phyloP scores from a whole-genome alignment of 2,797 vertebrate genomes.

The Thunnus albacares region DNA sequence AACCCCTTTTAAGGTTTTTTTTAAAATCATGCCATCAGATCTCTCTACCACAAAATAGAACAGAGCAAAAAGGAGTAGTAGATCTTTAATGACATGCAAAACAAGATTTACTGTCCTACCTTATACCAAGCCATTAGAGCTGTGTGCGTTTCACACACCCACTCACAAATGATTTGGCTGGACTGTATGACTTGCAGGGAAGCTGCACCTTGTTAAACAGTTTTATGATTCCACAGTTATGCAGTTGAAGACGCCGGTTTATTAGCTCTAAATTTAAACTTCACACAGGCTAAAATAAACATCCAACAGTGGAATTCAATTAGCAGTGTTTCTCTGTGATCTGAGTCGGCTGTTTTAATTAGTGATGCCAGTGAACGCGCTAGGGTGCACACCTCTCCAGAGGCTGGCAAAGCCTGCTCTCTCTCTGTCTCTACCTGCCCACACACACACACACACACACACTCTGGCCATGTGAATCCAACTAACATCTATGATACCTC shows the following conservation, averaged over 20 bases:
- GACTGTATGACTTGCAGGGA: constrained; percentile 1
- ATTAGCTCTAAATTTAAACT: constrained; percentile 55
- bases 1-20: neutral
- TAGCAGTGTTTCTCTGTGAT: constrained; percentile 52
- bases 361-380: constrained; percentile 24
- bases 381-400: constrained; percentile 26
- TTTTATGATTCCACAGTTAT: constrained; percentile 35
- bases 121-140: constrained; percentile 11
- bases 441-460: neutral
- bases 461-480: neutral
- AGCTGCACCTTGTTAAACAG: constrained; percentile 16
- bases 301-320: constrained; percentile 60
- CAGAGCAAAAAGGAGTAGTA: neutral
- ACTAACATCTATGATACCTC: neutral
- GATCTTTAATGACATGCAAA: neutral
- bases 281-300: constrained; percentile 57
- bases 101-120: neutral
- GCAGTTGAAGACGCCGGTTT: constrained; percentile 21
- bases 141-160: neutral
- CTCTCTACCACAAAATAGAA: neutral
- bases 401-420: constrained; percentile 20
- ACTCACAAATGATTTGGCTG: constrained; percentile 18
- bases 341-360: constrained; percentile 50
- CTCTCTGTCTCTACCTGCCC: constrained; percentile 5
- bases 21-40: neutral